Base-by-base conservation (phyloP, 1,140 invertebrate genomes). In the Drosophila varians region DNA sequence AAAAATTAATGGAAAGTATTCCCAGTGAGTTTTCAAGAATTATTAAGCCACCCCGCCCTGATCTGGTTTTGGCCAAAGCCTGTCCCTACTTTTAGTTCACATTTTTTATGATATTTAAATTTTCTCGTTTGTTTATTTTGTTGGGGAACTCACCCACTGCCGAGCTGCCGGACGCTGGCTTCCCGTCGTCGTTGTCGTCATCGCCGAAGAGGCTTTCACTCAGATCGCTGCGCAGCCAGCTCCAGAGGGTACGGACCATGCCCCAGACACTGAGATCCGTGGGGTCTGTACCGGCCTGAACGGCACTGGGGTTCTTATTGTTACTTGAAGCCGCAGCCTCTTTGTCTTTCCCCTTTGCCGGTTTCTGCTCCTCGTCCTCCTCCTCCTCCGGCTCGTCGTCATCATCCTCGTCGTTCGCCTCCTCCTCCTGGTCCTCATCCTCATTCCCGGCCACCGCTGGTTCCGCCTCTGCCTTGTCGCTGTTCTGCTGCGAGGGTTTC, bases 171-270 rank as follows among this genome's bases (percentile, higher is more conserved):
- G 64, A 61, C 46, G 66, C 43, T 26, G 78, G 82, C 45, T 88
- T 87, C 18, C 28, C 43, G 38, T 77, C 68, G 48, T 78, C 64
- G 23, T 57, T 53, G 26, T 68, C 71, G 55, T 84, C 80, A 52
- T 87, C 88, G 25, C 61, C 88, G 5, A 90, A 89, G 0, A 90
- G 70, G 79, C 89, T 90, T 89, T 89, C 89, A 79, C 89, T 77
- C 18, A 90, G 55, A 70, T 90, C 89, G 42, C 74, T 86, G 66
- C 80, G 78, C 26, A 90, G 61, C 89, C 89, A 90, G 54, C 70
- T 61, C 80, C 80, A 90, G 3, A 90, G 49, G 36, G 79, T 64
- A 3, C 84, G 77, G 12, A 90, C 89, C 56, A 90, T 87, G 54
- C 89, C 80, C 89, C 89, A 90, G 51, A 90, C 80, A 46, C 89